Evolutionary conservation across 2,888 invertebrate genomes (phyloP).

Genomic region (Leptura quadrifasciata): DNA sequence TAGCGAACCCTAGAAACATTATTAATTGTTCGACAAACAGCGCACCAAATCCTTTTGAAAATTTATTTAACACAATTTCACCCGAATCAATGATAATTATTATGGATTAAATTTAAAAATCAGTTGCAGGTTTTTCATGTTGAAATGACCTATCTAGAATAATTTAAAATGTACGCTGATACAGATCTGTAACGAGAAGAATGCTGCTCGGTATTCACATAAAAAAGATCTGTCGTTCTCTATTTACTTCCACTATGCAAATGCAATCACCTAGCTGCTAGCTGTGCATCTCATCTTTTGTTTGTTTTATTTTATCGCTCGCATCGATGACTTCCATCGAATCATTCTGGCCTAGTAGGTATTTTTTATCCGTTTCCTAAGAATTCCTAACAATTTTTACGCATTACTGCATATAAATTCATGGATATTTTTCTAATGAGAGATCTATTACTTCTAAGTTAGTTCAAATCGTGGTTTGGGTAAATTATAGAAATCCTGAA

Average conservation of each 20-base stretch:
- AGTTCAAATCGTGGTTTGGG: too few species aligned
- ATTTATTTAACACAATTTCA: too few species aligned
- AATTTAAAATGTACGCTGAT: not conserved
- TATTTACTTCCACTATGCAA: not conserved
- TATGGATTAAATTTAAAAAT: too few species aligned
- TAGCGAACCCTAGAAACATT: too few species aligned
- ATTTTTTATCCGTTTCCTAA: not conserved
- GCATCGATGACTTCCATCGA: not conserved
- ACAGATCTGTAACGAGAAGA: not conserved
- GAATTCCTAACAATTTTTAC: not conserved
- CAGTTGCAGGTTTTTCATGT: too few species aligned
- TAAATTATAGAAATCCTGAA: too few species aligned
- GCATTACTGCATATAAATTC: too few species aligned
- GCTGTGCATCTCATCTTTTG: not conserved
- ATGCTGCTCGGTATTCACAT: not conserved
- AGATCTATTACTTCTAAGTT: too few species aligned
- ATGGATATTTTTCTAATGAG: too few species aligned
- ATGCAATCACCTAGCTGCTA: not conserved
- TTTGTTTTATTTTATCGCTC: not conserved
- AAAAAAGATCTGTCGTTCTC: not conserved
- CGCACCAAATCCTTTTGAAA: too few species aligned
- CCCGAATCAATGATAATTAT: too few species aligned
- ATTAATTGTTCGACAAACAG: too few species aligned
- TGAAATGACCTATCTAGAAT: not conserved
- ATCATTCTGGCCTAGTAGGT: not conserved